Evolutionary conservation across 2,888 invertebrate species (phyloP), one percentile per base, ranked within the genome.

Genomic region (Drosophila infuscata): DNA sequence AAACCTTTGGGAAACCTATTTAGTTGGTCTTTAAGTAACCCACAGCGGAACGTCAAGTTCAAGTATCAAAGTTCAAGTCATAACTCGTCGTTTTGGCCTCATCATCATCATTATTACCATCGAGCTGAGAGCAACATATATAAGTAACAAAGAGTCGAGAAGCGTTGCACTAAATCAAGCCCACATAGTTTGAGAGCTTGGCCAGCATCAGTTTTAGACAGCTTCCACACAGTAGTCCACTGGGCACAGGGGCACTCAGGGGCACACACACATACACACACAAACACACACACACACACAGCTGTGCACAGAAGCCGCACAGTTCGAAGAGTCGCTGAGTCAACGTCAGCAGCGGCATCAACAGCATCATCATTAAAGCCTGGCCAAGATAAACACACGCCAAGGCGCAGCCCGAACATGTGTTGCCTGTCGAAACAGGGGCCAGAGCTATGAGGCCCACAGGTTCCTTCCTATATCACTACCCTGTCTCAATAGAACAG

Each of bases 161-260:
- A 75, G 82, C 73, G 70, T 79, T 73, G 76, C 83, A 83, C 86
- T 84, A 84, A 84, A 84, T 84, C 84, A 84, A 84, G 84, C 84
- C 84, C 88, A 84, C 84, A 84, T 84, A 74, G 59, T 68, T 63
- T 61, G 51, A 70, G 69, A 60, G 61, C 58, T 57, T 62, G 58
- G 68, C 81, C 82, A 78, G 85, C 79, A 80, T 82, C 71, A 64
- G 75, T 70, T 66, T 68, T 70, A 60, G 83, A 87, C 83, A 87
- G 83, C 78, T 84, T 74, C 72, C 75, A 81, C 70, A 83, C 83
- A 83, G 87, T 83, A 88, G 88, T 79, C 73, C 54, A 63, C 38
- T 48, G 33, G 12, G 53, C 53, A 51, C n/a, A 41, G 25, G 29
- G 41, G 49, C 30, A 30, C 41, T 38, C 25, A 15, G 35, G 32